Conservation (phyloP, 2,888 invertebrate species). For the Sminthurides aquaticus region DNA sequence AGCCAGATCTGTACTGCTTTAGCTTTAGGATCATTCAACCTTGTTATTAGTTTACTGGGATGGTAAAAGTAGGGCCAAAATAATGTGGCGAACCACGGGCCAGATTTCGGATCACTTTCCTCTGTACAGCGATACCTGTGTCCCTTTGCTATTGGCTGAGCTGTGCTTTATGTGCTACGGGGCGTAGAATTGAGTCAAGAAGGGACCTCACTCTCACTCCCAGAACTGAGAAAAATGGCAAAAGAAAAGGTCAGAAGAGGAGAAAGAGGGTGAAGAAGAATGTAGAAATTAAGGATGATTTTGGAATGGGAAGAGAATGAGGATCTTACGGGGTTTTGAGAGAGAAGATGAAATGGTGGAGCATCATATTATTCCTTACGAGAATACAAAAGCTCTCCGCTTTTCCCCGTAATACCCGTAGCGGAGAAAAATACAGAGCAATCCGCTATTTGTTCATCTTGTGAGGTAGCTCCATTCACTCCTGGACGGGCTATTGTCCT, state of each 20-base stretch:
- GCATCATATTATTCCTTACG: too few species aligned
- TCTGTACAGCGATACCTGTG: too few species aligned
- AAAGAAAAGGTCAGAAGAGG: background rate
- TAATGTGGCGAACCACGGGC: too few species aligned
- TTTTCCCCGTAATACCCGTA: too few species aligned
- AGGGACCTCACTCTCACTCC: background rate
- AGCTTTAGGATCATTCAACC: too few species aligned
- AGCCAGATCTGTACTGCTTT: too few species aligned
- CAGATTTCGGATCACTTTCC: too few species aligned
- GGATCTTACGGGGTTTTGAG: background rate
- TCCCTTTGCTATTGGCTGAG: background rate
- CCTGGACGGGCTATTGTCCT: background rate
- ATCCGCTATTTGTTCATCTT: constrained; percentile 42
- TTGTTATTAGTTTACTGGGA: background rate
- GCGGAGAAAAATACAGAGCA: constrained; percentile 17
- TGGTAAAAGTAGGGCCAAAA: background rate
- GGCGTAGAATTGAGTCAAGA: background rate
- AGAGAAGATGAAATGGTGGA: too few species aligned
- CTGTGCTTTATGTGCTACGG: background rate
- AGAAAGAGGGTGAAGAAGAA: background rate
- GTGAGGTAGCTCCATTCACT: constrained; percentile 33
- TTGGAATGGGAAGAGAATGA: background rate
- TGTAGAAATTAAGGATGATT: background rate
- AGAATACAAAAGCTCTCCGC: too few species aligned
- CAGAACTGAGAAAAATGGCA: background rate